A percentile compares a stretch with the other conserved stretches of the same genome.
Conservation (phyloP, 1,140 invertebrate genomes). For the Caerostris darwini region DNA sequence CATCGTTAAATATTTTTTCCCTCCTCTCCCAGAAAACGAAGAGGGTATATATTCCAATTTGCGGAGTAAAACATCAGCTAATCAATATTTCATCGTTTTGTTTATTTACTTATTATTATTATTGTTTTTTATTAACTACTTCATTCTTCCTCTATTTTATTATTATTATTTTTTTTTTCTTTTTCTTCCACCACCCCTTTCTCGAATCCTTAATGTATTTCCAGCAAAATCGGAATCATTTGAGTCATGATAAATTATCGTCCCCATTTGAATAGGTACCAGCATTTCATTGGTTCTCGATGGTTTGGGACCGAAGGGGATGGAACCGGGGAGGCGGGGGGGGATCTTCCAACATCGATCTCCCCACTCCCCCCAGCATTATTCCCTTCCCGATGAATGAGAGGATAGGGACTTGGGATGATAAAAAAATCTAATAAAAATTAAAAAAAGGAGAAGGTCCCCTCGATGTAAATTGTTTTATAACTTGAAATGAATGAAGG, state of each 20-base stretch:
- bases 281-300: conserved; percentile 73
- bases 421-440: neutral
- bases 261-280: conserved; percentile 74
- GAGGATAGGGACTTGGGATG: conserved; percentile 40
- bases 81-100: conserved; percentile 74
- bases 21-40: no score
- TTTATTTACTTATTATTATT: conserved; percentile 8
- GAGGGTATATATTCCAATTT: conserved; percentile 39
- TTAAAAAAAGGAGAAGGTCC: conserved; percentile 17
- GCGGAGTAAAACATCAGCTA: conserved; percentile 74
- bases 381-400: conserved; percentile 62
- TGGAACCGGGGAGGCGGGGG: neutral
- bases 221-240: conserved; percentile 71
- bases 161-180: conserved; percentile 30
- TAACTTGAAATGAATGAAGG: conserved; percentile 69
- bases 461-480: conserved; percentile 74
- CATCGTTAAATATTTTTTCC: conserved; percentile 71
- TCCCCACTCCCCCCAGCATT: neutral
- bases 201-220: conserved; percentile 64
- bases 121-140: conserved; percentile 45
- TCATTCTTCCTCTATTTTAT: conserved; percentile 15
- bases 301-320: neutral
- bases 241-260: conserved; percentile 75
- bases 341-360: conserved; percentile 28
- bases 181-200: neutral